Evolutionary conservation across 2,113 vertebrate genomes (phyloP).

Genomic region (Entomyzon cyanotis): DNA sequence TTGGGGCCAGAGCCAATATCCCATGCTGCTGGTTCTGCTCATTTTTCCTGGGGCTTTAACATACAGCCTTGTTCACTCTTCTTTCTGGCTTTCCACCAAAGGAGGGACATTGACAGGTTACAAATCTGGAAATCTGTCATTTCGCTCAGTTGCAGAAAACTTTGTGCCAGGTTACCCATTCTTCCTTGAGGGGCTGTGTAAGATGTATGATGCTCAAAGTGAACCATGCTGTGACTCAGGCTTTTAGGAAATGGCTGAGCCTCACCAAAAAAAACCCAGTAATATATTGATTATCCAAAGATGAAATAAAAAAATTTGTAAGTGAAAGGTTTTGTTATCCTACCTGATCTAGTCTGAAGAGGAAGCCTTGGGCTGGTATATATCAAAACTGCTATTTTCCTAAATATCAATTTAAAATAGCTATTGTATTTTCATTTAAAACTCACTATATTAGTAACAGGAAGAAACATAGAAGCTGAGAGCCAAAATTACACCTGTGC

Average conservation of each 20-base stretch:
- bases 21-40: not conserved
- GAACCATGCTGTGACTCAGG: not conserved
- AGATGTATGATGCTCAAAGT: not conserved
- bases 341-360: not conserved
- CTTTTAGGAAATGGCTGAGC: not conserved
- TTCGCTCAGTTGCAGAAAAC: not conserved
- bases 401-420: not conserved
- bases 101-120: not conserved
- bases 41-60: not conserved
- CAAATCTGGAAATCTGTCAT: not conserved
- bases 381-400: conserved; percentile 34
- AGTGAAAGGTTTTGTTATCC: not conserved
- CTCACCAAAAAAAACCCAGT: not conserved
- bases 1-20: not conserved
- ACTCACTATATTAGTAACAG: not conserved
- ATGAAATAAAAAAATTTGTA: not conserved
- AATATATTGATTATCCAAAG: not conserved
- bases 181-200: not conserved
- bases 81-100: not conserved
- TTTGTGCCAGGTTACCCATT: not conserved
- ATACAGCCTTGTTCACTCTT: not conserved
- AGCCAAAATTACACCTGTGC: not conserved
- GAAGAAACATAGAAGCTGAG: not conserved
- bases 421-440: not conserved
- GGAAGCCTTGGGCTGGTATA: not conserved